Percentiles rank a stretch among this genome's conserved stretches.
These are phyloP conservation scores for Hirtodrosophila cameraria DNA, from an alignment of 2,888 invertebrate species.

Conservation along the genomic window DNA sequence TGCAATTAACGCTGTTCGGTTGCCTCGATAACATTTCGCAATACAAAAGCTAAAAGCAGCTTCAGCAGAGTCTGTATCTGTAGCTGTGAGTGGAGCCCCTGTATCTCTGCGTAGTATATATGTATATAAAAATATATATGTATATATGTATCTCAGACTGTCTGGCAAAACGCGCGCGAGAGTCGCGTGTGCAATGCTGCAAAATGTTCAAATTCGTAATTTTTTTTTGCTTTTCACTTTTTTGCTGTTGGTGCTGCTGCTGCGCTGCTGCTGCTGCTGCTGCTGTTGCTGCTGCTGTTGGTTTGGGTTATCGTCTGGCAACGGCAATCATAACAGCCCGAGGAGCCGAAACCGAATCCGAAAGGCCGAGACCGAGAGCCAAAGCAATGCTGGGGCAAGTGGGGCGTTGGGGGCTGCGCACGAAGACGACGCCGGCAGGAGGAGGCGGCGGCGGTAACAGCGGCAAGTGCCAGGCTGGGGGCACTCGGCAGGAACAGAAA, in stretches of 20 bases:
- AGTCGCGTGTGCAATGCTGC: conserved; percentile 79
- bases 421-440: conserved; percentile 31
- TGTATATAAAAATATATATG: conserved; percentile 10
- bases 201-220: conserved; percentile 73
- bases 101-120: conserved; percentile 22
- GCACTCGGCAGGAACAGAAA: conserved; percentile 19
- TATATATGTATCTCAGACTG: conserved; percentile 63
- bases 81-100: conserved; percentile 30
- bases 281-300: conserved; percentile 42
- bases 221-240: conserved; percentile 28
- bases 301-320: conserved; percentile 77
- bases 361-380: conserved; percentile 35
- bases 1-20: conserved; percentile 64
- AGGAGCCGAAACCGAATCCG: conserved; percentile 59
- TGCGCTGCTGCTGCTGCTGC: conserved; percentile 16
- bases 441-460: conserved; percentile 32
- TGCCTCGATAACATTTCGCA: conserved; percentile 48
- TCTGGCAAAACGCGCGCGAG: conserved; percentile 68
- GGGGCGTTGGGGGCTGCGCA: conserved; percentile 27
- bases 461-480: conserved; percentile 17
- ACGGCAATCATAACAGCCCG: conserved; percentile 79
- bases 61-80: conserved; percentile 20
- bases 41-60: conserved; percentile 30
- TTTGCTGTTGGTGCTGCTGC: conserved; percentile 21
- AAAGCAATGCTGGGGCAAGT: conserved; percentile 31